Conservation (phyloP, 2,797 vertebrate genomes). For the Brotogeris chrysoptera region DNA sequence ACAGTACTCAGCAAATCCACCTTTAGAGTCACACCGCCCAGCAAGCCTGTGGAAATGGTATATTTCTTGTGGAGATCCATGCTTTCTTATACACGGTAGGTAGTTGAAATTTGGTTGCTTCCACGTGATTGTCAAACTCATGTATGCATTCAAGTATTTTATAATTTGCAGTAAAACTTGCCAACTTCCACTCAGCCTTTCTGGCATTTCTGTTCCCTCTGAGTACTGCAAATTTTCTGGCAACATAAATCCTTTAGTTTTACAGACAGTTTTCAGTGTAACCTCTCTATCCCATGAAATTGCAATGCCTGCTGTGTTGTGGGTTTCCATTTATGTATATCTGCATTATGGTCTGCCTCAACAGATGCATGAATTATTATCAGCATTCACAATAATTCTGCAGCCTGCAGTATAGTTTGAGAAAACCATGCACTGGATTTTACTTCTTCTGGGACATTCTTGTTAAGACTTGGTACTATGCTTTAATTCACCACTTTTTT, state of each 20-base stretch:
- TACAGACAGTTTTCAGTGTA: neutral
- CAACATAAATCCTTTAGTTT: neutral
- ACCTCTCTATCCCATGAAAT: neutral
- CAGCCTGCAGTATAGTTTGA: neutral
- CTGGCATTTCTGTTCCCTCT: neutral
- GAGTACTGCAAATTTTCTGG: neutral
- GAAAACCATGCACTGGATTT: neutral
- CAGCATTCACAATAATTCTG: neutral
- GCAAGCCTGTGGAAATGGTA: neutral
- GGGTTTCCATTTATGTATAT: neutral
- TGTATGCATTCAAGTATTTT: neutral
- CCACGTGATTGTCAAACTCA: rapidly evolving
- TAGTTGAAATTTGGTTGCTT: neutral
- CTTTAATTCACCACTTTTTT: neutral
- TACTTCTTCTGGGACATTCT: neutral
- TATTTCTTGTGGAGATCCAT: neutral
- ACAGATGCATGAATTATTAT: neutral
- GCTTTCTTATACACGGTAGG: neutral
- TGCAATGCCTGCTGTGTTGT: neutral
- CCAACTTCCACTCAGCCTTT: neutral
- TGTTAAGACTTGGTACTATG: neutral
- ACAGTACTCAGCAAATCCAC: neutral
- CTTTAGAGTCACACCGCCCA: rapidly evolving
- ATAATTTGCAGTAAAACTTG: neutral
- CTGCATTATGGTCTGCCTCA: neutral